Conservation (phyloP, 2,888 invertebrate species). For the Eupithecia dodoneata region DNA sequence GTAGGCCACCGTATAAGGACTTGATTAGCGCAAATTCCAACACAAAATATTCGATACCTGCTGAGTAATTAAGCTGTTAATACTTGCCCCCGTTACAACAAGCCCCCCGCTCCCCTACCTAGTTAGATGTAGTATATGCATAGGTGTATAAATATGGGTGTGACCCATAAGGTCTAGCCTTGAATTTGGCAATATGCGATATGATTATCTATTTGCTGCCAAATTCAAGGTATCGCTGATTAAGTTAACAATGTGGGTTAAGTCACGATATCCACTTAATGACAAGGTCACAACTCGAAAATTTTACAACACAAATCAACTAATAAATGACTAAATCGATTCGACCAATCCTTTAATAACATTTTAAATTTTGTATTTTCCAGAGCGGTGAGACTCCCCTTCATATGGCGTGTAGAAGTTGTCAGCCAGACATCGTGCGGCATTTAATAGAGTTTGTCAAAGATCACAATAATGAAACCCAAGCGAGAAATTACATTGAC, state of each 20-base stretch:
- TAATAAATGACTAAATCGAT: neutral
- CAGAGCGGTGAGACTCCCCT: slow-evolving; percentile 97
- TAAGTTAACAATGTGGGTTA: slow-evolving; percentile 8
- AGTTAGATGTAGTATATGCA: no score
- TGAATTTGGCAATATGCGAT: slow-evolving; percentile 1
- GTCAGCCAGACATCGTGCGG: slow-evolving; percentile 92
- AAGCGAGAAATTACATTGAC: slow-evolving; percentile 94
- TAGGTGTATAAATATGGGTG: neutral
- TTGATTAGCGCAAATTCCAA: no score
- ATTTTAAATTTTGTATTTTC: slow-evolving; percentile 32
- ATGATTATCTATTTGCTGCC: neutral
- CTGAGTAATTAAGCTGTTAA: no score
- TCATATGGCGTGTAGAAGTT: slow-evolving; percentile 95
- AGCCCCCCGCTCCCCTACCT: no score
- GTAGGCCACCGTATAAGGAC: no score
- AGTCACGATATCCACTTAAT: neutral
- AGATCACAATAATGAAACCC: slow-evolving; percentile 89
- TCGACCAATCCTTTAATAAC: neutral
- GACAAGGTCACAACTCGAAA: neutral
- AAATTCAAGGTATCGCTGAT: slow-evolving; percentile 9
- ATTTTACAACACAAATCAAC: neutral
- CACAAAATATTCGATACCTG: no score
- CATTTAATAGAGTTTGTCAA: slow-evolving; percentile 94
- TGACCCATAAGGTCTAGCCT: neutral
- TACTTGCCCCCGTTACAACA: no score